A percentile compares a stretch with the other conserved stretches of the same genome.
Conservation (phyloP, 2,113 vertebrate genomes). For the Daphoenositta chrysoptera region DNA sequence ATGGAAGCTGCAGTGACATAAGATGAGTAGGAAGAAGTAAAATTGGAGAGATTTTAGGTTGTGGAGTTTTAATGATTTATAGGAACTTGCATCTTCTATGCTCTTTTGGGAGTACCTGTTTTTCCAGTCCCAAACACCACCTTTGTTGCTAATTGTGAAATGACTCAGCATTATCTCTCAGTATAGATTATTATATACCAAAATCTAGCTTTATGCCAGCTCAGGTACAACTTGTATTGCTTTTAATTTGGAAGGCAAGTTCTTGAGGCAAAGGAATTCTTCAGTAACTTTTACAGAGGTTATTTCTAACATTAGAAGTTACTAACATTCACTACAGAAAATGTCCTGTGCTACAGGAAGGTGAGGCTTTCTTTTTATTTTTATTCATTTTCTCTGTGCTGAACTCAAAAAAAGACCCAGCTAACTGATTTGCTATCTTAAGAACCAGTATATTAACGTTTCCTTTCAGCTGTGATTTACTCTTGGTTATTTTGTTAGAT, state of each 20-base stretch:
- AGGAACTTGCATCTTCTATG: neutral
- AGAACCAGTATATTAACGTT: neutral
- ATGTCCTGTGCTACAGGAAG: neutral
- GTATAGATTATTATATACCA: neutral
- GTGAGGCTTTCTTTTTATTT: neutral
- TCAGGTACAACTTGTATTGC: neutral
- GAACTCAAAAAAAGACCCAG: neutral
- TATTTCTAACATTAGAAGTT: too few relatives aligned
- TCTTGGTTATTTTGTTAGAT: neutral
- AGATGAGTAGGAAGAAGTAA: slow-evolving; percentile 55
- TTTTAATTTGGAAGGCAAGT: neutral
- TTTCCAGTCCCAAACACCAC: neutral
- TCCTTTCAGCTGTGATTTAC: neutral
- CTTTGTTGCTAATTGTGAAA: neutral
- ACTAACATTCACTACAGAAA: neutral
- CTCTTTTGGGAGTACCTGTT: neutral
- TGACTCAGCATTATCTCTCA: neutral
- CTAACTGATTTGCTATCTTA: neutral
- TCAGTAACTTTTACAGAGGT: neutral
- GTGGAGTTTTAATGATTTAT: slow-evolving; percentile 5
- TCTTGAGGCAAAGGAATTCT: neutral
- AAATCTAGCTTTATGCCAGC: neutral
- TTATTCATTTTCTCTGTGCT: neutral
- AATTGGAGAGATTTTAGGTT: slow-evolving; percentile 23
- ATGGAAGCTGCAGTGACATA: slow-evolving; percentile 39